These are phyloP conservation scores for Eupristina koningsbergeri DNA, from an alignment of 1,140 invertebrate species.

Conservation along the genomic window DNA sequence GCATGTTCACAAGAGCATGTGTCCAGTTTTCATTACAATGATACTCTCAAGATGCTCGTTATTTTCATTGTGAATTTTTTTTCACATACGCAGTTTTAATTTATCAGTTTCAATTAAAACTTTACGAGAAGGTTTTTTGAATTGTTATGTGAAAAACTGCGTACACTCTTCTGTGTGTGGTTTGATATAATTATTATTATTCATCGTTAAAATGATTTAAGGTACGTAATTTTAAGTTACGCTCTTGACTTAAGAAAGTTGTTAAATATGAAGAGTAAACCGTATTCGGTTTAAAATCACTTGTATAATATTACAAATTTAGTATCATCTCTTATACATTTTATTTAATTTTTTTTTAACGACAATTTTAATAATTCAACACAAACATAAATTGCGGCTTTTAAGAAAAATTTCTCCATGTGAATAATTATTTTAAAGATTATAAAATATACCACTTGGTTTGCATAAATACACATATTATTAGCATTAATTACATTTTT, in stretches of 20 bases:
- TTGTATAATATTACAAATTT: background rate
- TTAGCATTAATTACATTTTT: no score
- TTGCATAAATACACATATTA: no score
- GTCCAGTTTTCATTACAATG: conserved; percentile 13
- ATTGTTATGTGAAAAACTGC: background rate
- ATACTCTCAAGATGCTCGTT: background rate
- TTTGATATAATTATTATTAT: conserved; percentile 6
- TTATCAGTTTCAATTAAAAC: conserved; percentile 26
- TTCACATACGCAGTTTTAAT: background rate
- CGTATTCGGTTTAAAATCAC: background rate
- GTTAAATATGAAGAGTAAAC: background rate
- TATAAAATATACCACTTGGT: no score
- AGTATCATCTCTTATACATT: background rate
- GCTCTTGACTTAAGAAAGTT: background rate
- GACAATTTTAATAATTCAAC: no score
- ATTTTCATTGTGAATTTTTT: conserved; percentile 3
- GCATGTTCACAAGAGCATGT: background rate
- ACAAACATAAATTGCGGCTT: no score
- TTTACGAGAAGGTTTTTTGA: conserved; percentile 9
- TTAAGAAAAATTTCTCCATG: no score
- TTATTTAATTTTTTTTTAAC: background rate
- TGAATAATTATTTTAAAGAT: no score
- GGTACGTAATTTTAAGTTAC: background rate
- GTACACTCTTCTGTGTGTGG: background rate
- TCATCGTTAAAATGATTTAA: background rate